Percentiles rank a stretch among this genome's conserved stretches.
phyloP scores from a whole-genome alignment of 2,888 invertebrate species.

The Drosophila lutescens region DNA sequence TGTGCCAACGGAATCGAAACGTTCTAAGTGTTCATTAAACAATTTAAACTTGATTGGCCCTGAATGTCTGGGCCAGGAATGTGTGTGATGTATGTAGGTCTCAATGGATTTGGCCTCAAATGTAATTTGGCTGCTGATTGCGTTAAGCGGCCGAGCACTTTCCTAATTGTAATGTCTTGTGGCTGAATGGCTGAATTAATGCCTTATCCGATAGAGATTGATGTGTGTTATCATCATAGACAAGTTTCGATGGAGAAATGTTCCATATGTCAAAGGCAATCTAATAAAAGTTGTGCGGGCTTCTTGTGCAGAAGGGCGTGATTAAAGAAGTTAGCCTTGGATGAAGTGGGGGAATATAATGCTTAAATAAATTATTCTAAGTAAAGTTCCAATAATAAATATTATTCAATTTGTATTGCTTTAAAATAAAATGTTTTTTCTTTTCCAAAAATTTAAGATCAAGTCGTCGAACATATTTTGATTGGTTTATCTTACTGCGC shows the following conservation, averaged over 20 bases:
- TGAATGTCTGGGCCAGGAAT: slow-evolving; percentile 2
- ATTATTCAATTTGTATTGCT: too few relatives aligned
- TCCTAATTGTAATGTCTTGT: slow-evolving; percentile 39
- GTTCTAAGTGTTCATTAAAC: slow-evolving; percentile 75
- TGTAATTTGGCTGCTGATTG: slow-evolving; percentile 29
- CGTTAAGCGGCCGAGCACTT: slow-evolving; percentile 30
- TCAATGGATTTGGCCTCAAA: slow-evolving; percentile 18
- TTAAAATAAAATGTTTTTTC: too few relatives aligned
- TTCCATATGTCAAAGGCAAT: slow-evolving; percentile 2
- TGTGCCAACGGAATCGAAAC: slow-evolving; percentile 54
- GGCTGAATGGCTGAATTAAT: slow-evolving; percentile 20
- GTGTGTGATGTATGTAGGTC: slow-evolving; percentile 1
- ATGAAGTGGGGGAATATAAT: neutral
- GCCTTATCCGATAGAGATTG: slow-evolving; percentile 22
- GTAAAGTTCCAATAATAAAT: too few relatives aligned
- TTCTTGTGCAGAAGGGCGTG: neutral
- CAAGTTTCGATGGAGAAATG: slow-evolving; percentile 15
- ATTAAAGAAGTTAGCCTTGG: neutral
- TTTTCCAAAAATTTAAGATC: too few relatives aligned
- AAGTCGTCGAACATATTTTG: neutral
- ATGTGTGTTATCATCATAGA: slow-evolving; percentile 7
- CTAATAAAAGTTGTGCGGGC: neutral
- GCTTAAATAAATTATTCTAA: too few relatives aligned
- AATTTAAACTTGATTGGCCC: slow-evolving; percentile 70
- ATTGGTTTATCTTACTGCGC: neutral